These are phyloP conservation scores for Schizaphis graminum DNA, from an alignment of 2,888 invertebrate species.

Conservation along the genomic window DNA sequence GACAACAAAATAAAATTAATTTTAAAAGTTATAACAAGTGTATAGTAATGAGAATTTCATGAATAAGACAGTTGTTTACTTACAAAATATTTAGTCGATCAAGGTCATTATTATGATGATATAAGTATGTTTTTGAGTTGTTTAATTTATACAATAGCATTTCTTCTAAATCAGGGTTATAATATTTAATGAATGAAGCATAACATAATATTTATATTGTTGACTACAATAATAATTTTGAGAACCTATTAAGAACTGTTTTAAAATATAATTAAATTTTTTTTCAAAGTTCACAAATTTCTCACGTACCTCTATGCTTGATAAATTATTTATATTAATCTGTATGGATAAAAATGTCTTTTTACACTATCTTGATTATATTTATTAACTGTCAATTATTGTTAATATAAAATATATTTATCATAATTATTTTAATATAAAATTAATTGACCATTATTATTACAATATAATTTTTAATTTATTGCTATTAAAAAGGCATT, in stretches of 20 bases:
- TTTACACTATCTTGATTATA: background rate
- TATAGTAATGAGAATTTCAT: background rate
- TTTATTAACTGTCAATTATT: no score
- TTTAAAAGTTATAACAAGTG: background rate
- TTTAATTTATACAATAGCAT: background rate
- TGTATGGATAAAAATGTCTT: background rate
- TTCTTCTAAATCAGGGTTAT: background rate
- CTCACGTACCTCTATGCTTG: background rate
- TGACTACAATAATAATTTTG: background rate
- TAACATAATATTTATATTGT: background rate
- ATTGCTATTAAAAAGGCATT: background rate
- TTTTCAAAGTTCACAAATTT: background rate
- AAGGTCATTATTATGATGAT: background rate
- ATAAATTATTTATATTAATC: background rate
- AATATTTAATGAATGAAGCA: background rate
- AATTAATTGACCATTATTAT: background rate
- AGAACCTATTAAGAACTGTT: background rate
- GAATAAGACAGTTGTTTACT: background rate
- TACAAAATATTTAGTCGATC: background rate
- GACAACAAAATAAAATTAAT: background rate
- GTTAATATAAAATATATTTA: background rate
- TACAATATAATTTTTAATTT: background rate
- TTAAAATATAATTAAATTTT: background rate
- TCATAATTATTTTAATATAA: background rate
- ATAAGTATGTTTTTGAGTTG: background rate